Percentiles rank a stretch among this genome's conserved stretches.
Conservation (phyloP, 2,797 vertebrate species). For the Cichlasoma orientale region DNA sequence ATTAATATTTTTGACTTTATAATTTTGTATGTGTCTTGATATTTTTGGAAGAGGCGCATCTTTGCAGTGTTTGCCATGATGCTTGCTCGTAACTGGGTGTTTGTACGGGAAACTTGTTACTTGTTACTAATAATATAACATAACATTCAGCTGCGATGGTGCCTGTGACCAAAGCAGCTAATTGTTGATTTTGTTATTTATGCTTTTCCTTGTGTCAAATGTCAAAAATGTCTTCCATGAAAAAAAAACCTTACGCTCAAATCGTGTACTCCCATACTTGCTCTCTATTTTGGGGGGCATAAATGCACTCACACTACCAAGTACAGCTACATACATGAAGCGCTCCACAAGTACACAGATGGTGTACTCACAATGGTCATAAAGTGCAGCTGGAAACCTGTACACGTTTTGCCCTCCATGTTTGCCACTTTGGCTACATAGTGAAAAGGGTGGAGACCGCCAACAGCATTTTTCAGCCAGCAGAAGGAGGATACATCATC, state of each 20-base stretch:
- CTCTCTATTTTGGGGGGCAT: not conserved
- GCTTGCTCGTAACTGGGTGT: not conserved
- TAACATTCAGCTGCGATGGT: slow-evolving; percentile 8
- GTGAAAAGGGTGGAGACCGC: not conserved
- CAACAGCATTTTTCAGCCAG: not conserved
- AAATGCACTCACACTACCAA: not conserved
- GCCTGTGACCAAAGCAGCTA: slow-evolving; percentile 6
- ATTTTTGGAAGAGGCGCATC: not conserved
- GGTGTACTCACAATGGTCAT: not conserved
- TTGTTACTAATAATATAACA: slow-evolving; percentile 13
- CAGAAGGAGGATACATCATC: not conserved
- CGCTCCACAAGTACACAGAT: not conserved
- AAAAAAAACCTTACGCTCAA: not conserved
- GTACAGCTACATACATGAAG: not conserved
- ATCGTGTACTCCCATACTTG: not conserved
- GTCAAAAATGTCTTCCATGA: slow-evolving; percentile 1
- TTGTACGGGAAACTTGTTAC: slow-evolving; percentile 7
- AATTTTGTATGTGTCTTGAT: not conserved
- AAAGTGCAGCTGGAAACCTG: not conserved
- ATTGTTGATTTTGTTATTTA: slow-evolving; percentile 12
- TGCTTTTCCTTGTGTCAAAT: slow-evolving; percentile 4
- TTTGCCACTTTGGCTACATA: not conserved
- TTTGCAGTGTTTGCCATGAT: not conserved
- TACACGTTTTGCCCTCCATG: not conserved
- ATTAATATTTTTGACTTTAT: not conserved